Evolutionary conservation across 2,113 vertebrate species (phyloP).

Genomic region (Chlamydotis undulata): DNA sequence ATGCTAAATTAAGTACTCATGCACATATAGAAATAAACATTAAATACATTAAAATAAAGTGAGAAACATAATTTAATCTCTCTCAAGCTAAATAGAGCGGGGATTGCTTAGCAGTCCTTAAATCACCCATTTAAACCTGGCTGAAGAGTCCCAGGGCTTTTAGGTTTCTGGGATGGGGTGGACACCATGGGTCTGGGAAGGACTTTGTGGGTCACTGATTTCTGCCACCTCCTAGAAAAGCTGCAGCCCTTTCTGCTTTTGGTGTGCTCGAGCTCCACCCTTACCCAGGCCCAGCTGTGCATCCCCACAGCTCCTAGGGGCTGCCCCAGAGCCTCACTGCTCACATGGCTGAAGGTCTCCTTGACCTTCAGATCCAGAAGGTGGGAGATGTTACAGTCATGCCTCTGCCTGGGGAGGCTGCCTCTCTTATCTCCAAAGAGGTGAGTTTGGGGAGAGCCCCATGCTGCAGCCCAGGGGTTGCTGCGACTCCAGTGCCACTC

Average conservation of each 20-base stretch:
- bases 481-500: neutral
- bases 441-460: neutral
- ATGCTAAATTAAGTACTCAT: conserved; percentile 76
- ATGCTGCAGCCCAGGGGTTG: neutral
- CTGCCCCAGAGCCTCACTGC: rapidly evolving
- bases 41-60: conserved; percentile 69
- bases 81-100: neutral
- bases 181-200: neutral
- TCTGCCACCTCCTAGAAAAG: neutral
- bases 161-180: rapidly evolving
- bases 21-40: conserved; percentile 76
- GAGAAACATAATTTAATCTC: conserved; percentile 62
- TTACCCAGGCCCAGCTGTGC: neutral
- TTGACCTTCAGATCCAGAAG: neutral
- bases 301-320: neutral
- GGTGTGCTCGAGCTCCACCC: neutral
- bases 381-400: neutral
- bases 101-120: neutral
- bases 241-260: neutral
- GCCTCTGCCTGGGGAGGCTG: neutral
- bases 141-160: neutral
- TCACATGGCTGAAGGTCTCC: neutral
- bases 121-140: neutral
- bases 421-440: neutral
- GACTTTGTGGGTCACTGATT: neutral